Percentiles rank a stretch among this genome's conserved stretches.
phyloP scores from a whole-genome alignment of 2,888 invertebrate species.

The Orgyia antiqua region DNA sequence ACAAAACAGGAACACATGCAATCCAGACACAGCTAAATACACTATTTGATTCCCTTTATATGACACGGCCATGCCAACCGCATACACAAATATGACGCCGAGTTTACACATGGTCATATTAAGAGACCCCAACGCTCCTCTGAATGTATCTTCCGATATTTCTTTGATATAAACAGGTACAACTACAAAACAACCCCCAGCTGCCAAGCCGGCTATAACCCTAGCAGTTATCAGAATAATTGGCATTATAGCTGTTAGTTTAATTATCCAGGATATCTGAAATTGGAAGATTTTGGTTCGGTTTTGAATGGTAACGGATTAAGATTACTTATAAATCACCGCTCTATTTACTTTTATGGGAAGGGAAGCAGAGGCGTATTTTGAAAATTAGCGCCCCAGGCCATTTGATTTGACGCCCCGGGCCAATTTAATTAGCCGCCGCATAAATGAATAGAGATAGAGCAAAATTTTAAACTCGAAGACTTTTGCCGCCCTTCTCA shows the following conservation, averaged over 20 bases:
- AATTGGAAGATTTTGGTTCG: slow-evolving; percentile 7
- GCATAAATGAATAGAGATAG: too few species aligned
- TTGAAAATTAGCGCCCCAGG: too few species aligned
- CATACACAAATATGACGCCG: slow-evolving; percentile 57
- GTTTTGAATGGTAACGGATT: too few species aligned
- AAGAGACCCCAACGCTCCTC: slow-evolving; percentile 49
- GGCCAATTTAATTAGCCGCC: too few species aligned
- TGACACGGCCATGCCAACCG: slow-evolving; percentile 40
- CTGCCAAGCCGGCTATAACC: slow-evolving; percentile 44
- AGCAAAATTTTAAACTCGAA: too few species aligned
- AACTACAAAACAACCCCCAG: slow-evolving; percentile 52
- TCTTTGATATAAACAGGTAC: slow-evolving; percentile 54
- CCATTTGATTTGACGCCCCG: too few species aligned
- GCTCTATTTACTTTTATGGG: too few species aligned
- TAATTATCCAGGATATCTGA: slow-evolving; percentile 57
- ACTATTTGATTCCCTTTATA: slow-evolving; percentile 44
- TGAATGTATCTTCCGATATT: slow-evolving; percentile 46
- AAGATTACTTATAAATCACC: too few species aligned
- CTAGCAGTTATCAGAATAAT: slow-evolving; percentile 40
- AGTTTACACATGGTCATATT: slow-evolving; percentile 57
- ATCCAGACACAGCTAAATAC: slow-evolving; percentile 36
- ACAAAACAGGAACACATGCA: slow-evolving; percentile 40
- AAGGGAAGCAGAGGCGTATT: too few species aligned
- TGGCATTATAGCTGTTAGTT: slow-evolving; percentile 36
- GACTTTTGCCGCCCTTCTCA: too few species aligned